Percentiles rank a stretch among this genome's conserved stretches.
These are phyloP conservation scores for Micrasema minimum DNA, from an alignment of 1,140 invertebrate species.

Conservation along the genomic window DNA sequence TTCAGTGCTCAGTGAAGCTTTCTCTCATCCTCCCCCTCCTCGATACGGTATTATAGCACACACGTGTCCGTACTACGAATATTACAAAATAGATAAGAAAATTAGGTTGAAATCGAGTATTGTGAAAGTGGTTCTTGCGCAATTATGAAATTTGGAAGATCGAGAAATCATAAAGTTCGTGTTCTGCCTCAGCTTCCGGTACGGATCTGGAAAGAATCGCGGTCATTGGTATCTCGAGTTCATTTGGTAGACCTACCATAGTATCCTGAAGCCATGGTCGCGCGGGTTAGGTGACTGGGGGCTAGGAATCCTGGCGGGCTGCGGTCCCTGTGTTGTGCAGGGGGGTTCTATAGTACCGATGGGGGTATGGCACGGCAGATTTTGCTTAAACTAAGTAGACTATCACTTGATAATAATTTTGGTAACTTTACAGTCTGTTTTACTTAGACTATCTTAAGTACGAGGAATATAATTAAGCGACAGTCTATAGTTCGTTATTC, in stretches of 20 bases:
- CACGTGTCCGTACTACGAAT: background rate
- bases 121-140: conserved; percentile 2
- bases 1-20: too few relatives aligned
- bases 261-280: conserved; percentile 10
- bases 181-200: background rate
- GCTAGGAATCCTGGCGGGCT: background rate
- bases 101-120: background rate
- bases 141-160: background rate
- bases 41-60: too few relatives aligned
- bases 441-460: conserved; percentile 28
- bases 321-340: background rate
- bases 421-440: conserved; percentile 31
- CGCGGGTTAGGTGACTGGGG: background rate
- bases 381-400: conserved; percentile 21
- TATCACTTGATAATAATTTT: conserved; percentile 36
- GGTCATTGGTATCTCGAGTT: too few relatives aligned
- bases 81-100: conserved; percentile 15
- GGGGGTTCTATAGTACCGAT: background rate
- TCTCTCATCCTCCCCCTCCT: too few relatives aligned
- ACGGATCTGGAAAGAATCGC: background rate
- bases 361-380: conserved; percentile 14
- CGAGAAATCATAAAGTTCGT: background rate
- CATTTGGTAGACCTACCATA: conserved; percentile 6
- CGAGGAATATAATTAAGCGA: background rate
- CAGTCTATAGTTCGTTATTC: conserved; percentile 13